phyloP scores from a whole-genome alignment of 2,888 invertebrate genomes.

The Dolichopus griseipennis region DNA sequence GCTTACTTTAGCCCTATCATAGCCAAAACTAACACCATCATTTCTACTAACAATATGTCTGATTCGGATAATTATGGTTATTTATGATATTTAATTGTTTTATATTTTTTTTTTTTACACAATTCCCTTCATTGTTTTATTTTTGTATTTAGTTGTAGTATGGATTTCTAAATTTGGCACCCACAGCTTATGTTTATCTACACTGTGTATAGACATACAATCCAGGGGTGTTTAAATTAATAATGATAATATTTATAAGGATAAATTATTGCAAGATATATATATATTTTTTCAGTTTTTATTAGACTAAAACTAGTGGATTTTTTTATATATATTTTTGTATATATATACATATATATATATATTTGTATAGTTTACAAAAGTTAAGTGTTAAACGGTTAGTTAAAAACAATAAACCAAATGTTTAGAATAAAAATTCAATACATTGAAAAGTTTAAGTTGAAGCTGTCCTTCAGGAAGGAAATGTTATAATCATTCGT shows the following conservation, averaged over 20 bases:
- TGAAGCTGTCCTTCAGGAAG: too few species aligned
- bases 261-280: background rate
- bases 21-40: too few species aligned
- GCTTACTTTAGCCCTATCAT: background rate
- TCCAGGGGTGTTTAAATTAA: background rate
- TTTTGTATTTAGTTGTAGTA: background rate
- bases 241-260: background rate
- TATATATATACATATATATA: too few species aligned
- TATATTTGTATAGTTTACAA: too few species aligned
- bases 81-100: background rate
- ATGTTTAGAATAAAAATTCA: too few species aligned
- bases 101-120: background rate
- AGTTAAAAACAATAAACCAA: too few species aligned
- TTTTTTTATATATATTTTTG: too few species aligned
- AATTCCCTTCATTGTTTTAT: background rate
- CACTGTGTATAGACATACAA: background rate
- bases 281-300: too few species aligned
- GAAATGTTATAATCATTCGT: too few species aligned
- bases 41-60: background rate
- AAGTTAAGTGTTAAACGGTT: too few species aligned
- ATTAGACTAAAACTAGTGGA: too few species aligned
- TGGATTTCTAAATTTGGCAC: background rate
- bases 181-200: background rate
- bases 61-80: slow-evolving; percentile 1
- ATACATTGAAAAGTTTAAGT: too few species aligned